These are phyloP conservation scores for Ethmia dodecea DNA, from an alignment of 2,888 invertebrate genomes.

Conservation along the genomic window DNA sequence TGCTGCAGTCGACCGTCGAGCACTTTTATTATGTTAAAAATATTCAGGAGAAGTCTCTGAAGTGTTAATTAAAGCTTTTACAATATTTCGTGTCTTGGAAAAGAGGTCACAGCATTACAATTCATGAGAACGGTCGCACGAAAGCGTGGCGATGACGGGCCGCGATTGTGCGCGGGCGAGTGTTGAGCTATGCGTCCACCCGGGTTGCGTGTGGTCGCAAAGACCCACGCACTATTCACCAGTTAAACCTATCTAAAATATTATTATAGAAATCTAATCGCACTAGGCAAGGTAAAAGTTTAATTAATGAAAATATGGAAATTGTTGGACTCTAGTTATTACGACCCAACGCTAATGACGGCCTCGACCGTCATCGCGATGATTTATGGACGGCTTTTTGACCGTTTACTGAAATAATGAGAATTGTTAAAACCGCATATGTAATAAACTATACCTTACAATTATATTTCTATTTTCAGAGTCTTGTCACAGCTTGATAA, in stretches of 20 bases:
- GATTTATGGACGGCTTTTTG: conserved; percentile 59
- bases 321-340: conserved; percentile 39
- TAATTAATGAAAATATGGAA: conserved; percentile 69
- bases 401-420: conserved; percentile 58
- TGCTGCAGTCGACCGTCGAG: neutral
- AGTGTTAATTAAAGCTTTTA: conserved; percentile 34
- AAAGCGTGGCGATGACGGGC: conserved; percentile 31
- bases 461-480: conserved; percentile 25
- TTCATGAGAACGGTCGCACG: conserved; percentile 45
- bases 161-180: conserved; percentile 29
- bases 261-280: neutral
- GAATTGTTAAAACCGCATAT: conserved; percentile 38
- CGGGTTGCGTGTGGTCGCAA: conserved; percentile 5
- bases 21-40: neutral
- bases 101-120: conserved; percentile 40
- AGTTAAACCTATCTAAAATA: conserved; percentile 1
- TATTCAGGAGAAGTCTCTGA: conserved; percentile 16
- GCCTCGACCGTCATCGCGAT: conserved; percentile 30
- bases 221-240: neutral
- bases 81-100: conserved; percentile 32
- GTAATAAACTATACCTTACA: conserved; percentile 24
- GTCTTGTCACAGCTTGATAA: conserved; percentile 11
- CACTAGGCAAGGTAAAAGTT: neutral
- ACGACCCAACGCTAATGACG: conserved; percentile 39
- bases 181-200: conserved; percentile 19